Evolutionary conservation across 2,888 invertebrate species (phyloP).

Genomic region (Dendrolimus houi): DNA sequence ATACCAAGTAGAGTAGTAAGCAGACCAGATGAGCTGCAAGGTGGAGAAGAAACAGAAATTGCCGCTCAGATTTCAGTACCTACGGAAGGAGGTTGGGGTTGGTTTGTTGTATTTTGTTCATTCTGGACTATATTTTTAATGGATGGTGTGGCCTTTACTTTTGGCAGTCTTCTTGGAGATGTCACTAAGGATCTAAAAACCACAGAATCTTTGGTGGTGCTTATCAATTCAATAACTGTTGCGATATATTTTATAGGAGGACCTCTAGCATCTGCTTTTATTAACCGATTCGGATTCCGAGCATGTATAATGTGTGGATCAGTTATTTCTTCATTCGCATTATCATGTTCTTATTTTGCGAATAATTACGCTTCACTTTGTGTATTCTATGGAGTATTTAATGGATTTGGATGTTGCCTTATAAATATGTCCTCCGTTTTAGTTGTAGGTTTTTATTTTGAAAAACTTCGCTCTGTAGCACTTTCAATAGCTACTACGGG

Average conservation of each 20-base stretch:
- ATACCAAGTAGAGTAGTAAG: slow-evolving; percentile 39
- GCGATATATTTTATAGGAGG: slow-evolving; percentile 50
- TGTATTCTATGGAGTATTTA: slow-evolving; percentile 45
- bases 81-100: slow-evolving; percentile 61
- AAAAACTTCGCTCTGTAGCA: slow-evolving; percentile 49
- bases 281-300: slow-evolving; percentile 64
- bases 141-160: slow-evolving; percentile 54
- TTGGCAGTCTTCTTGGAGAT: slow-evolving; percentile 49
- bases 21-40: slow-evolving; percentile 37
- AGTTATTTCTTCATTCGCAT: slow-evolving; percentile 37
- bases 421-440: slow-evolving; percentile 47
- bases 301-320: slow-evolving; percentile 55
- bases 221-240: slow-evolving; percentile 53
- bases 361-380: slow-evolving; percentile 33
- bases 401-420: slow-evolving; percentile 53
- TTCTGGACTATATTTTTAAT: slow-evolving; percentile 43
- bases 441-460: slow-evolving; percentile 66
- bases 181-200: slow-evolving; percentile 40
- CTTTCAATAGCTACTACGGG: slow-evolving; percentile 48
- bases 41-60: slow-evolving; percentile 60
- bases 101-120: slow-evolving; percentile 50
- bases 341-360: slow-evolving; percentile 47
- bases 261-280: slow-evolving; percentile 55
- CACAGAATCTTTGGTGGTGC: slow-evolving; percentile 36
- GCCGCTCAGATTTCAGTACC: slow-evolving; percentile 60